Evolutionary conservation across 2,797 vertebrate species (phyloP).

Genomic region (Danio kyathit): DNA sequence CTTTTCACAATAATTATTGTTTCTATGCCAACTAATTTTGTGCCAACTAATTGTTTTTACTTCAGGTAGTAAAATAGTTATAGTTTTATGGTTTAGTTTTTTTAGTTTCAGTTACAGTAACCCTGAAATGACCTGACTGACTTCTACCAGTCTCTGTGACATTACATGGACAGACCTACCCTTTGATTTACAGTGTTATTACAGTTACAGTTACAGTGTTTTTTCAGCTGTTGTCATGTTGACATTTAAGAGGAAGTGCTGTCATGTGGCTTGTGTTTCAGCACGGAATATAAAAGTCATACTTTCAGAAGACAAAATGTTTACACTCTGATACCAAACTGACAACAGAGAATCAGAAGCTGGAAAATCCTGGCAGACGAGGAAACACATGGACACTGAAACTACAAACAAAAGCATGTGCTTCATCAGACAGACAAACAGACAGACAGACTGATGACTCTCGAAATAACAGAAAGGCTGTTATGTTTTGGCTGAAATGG

Average conservation of each 20-base stretch:
- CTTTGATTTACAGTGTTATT: neutral
- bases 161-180: neutral
- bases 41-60: no score
- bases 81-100: no score
- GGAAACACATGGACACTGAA: neutral
- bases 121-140: no score
- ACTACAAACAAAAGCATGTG: neutral
- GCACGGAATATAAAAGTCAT: neutral
- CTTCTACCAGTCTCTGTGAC: neutral
- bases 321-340: slow-evolving; percentile 15
- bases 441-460: slow-evolving; percentile 11
- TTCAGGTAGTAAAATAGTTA: no score
- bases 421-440: neutral
- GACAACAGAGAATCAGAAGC: neutral
- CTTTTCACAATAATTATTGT: no score
- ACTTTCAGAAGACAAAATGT: neutral
- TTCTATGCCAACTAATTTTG: no score
- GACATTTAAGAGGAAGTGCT: neutral
- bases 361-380: neutral
- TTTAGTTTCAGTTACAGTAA: no score
- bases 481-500: slow-evolving; percentile 3
- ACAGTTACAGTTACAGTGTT: neutral
- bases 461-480: neutral
- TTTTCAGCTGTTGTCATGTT: neutral
- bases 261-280: neutral